Percentiles rank a stretch among this genome's conserved stretches.
Conservation (phyloP, 2,888 invertebrate species). For the Melieria picta region DNA sequence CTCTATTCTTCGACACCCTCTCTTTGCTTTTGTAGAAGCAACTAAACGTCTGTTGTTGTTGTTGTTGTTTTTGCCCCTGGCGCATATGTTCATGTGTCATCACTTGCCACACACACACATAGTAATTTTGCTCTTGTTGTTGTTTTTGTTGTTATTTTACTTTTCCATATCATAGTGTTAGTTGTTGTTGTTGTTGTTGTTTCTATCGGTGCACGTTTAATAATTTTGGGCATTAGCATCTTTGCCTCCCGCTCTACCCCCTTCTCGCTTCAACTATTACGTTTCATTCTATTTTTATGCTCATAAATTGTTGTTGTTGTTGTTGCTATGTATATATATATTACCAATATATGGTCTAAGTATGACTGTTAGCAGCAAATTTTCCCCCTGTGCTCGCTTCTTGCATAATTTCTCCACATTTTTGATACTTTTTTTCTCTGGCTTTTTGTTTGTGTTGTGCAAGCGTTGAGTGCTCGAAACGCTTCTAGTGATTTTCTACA, state of each 20-base stretch:
- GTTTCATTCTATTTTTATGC: background rate
- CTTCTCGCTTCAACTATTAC: too few relatives aligned
- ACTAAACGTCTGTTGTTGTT: background rate
- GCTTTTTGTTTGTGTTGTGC: too few relatives aligned
- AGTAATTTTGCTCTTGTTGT: too few relatives aligned
- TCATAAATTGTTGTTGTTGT: background rate
- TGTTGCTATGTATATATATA: background rate
- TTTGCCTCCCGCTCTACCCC: background rate
- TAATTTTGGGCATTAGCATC: constrained; percentile 1
- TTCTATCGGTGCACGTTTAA: background rate
- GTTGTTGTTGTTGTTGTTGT: background rate
- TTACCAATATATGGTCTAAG: too few relatives aligned
- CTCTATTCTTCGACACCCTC: background rate
- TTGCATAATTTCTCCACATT: too few relatives aligned
- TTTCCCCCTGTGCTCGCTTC: too few relatives aligned
- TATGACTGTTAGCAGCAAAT: too few relatives aligned
- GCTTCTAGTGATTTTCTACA: too few relatives aligned
- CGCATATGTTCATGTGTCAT: background rate
- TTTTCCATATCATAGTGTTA: background rate
- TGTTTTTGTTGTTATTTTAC: too few relatives aligned
- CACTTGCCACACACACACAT: background rate
- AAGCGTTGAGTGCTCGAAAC: too few relatives aligned
- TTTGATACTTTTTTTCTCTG: too few relatives aligned
- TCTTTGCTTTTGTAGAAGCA: background rate
- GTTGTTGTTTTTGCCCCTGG: background rate